Base-by-base conservation (phyloP, 2,888 invertebrate genomes). In the Parnassius smintheus region DNA sequence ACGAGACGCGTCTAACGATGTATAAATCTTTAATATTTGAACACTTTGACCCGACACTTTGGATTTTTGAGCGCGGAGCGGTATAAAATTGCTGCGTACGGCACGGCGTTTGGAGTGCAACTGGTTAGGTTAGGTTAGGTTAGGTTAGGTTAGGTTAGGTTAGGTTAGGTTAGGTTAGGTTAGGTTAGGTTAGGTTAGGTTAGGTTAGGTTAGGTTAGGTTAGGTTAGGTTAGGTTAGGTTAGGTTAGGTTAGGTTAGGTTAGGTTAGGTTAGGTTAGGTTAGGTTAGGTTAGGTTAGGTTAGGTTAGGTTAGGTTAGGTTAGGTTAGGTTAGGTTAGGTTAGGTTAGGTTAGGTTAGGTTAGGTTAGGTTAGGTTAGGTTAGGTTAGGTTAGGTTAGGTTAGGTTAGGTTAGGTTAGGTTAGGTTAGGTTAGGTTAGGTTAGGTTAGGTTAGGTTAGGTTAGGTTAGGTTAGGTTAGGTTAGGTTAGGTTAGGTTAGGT, bases 401-500 rank as follows among this genome's bases (percentile, higher is more conserved):
- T 59, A 59, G 64, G 64, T 64, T 64, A 64, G 64, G 66, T 66
- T 68, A 66, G 65, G 65, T 65, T 65, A 61, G 65, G 68, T 66
- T 66, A 61, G 65, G 65, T 66, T 66, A 66, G 68, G 66, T 68
- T 68, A 62, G 65, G 68, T 65, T 68, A 65, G 68, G 68, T 66
- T 66, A 68, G 66, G 66, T 67, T 68, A 67, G 66, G 66, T 66
- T 68, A 67, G 65, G 67, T 62, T 67, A 66, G 65, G 66, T 65
- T 66, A 65, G 64, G 68, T 68, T 66, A 65, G 61, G 65, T 62
- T 65, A 65, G 67, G 68, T 45, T 45, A 45, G 45, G 45, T 45
- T 45, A 45, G 45, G 45, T 45, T 45, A 45, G 45, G 45, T 45
- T 45, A 45, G 45, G 45, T 45, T 45, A 45, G 45, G 45, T 45